Evolutionary conservation across 2,888 invertebrate species (phyloP).

Genomic region (Allacma fusca): DNA sequence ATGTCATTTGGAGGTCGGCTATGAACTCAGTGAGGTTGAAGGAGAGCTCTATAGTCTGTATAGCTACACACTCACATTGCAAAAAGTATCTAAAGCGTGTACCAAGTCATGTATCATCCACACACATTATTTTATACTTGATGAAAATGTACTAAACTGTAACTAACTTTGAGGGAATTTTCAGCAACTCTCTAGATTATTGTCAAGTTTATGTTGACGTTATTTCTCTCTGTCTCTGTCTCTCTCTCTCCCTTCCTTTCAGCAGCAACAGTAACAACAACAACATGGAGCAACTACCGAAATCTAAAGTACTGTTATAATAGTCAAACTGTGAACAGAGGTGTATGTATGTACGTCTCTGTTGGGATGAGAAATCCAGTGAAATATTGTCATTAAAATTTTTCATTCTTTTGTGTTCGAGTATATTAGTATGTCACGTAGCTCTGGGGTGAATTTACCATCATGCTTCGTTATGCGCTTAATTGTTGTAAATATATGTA

Average conservation of each 20-base stretch:
- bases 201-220: too few relatives aligned
- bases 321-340: background rate
- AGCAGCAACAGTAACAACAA: too few relatives aligned
- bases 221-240: too few relatives aligned
- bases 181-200: too few relatives aligned
- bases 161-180: background rate
- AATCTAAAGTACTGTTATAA: slow-evolving; percentile 9
- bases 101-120: slow-evolving; percentile 1
- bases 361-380: background rate
- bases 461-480: background rate
- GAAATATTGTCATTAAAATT: slow-evolving; percentile 21
- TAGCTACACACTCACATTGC: background rate
- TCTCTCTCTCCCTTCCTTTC: too few relatives aligned
- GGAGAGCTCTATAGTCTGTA: background rate
- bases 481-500: slow-evolving; percentile 7
- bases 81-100: background rate
- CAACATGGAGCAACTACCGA: background rate
- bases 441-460: slow-evolving; percentile 12
- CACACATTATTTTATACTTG: slow-evolving; percentile 1
- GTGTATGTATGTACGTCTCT: background rate
- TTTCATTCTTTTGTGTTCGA: slow-evolving; percentile 5
- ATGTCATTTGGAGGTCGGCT: slow-evolving; percentile 43
- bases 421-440: slow-evolving; percentile 10
- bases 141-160: slow-evolving; percentile 3
- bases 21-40: background rate